Evolutionary conservation across 2,888 invertebrate genomes (phyloP), one percentile per base, ranked within the genome.

Genomic region (Hirtodrosophila cameraria): DNA sequence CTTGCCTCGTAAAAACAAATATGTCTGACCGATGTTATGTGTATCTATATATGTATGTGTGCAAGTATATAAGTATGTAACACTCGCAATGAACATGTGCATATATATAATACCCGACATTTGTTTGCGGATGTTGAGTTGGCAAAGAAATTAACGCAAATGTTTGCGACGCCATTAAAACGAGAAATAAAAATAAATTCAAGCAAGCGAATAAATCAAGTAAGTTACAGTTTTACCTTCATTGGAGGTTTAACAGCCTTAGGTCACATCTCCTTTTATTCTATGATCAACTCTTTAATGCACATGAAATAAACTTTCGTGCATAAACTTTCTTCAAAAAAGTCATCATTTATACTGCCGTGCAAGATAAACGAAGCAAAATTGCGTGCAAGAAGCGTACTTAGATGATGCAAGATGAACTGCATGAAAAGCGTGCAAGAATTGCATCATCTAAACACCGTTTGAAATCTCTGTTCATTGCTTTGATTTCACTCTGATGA

Each of bases 131-230:
- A 54, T 58, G 61, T 33, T 31, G 30, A 50, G 38, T 20, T 36
- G 36, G 57, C 35, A 20, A 30, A 48, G 42, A 64, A 82, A 83
- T 79, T 67, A 67, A 53, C 39, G 49, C 36, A 66, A 72, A 79
- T 80, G 64, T 54, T 73, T 60, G 73, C 53, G 61, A 54, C 73
- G 66, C 59, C 69, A 72, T 83, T 80, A 73, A 76, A 65, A 62
- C 41, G 16, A 57, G 16, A 73, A 80, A 57, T 65, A 65, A 63
- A 69, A 80, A 58, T 68, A 79, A 79, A 80, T 83, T 79, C 62
- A 59, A 59, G 64, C 76, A 52, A 36, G 66, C 60, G 48, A 68
- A 74, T 61, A 43, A 64, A 52, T 62, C 55, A 63, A n/a, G 57
- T 45, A 25, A 25, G 25, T n/a, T 55, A 53, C 15, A 39, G 31